Evolutionary conservation across 2,888 invertebrate species (phyloP).

Genomic region (Entomobrya proxima): DNA sequence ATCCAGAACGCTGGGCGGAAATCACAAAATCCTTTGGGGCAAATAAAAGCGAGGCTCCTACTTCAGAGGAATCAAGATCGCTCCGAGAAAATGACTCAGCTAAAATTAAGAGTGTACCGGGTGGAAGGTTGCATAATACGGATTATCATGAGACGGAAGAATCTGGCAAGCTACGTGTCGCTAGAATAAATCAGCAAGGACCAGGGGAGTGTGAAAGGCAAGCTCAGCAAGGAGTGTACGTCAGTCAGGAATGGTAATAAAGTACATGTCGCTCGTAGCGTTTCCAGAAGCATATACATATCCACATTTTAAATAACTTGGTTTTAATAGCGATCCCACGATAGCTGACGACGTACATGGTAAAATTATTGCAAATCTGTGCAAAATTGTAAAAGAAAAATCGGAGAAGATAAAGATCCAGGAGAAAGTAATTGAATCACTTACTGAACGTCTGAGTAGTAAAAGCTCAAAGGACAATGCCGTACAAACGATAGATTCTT

Average conservation of each 20-base stretch:
- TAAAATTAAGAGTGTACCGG: too few species aligned
- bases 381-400: neutral
- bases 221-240: too few species aligned
- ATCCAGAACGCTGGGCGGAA: conserved; percentile 16
- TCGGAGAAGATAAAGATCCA: neutral
- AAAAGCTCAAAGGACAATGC: neutral
- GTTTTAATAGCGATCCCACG: neutral
- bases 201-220: too few species aligned
- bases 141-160: too few species aligned
- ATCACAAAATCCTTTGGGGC: conserved; percentile 18
- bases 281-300: too few species aligned
- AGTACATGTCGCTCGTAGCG: too few species aligned
- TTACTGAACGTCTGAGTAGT: neutral
- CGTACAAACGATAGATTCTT: neutral
- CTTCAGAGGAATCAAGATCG: neutral
- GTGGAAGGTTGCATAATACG: too few species aligned
- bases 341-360: neutral
- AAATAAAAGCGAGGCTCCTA: neutral
- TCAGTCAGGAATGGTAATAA: too few species aligned
- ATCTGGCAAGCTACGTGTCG: too few species aligned
- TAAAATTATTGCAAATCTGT: conserved; percentile 12
- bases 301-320: too few species aligned
- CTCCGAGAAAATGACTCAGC: neutral
- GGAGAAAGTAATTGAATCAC: neutral
- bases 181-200: too few species aligned